phyloP scores from a whole-genome alignment of 2,797 vertebrate genomes.

The Bothrops alternatus region DNA sequence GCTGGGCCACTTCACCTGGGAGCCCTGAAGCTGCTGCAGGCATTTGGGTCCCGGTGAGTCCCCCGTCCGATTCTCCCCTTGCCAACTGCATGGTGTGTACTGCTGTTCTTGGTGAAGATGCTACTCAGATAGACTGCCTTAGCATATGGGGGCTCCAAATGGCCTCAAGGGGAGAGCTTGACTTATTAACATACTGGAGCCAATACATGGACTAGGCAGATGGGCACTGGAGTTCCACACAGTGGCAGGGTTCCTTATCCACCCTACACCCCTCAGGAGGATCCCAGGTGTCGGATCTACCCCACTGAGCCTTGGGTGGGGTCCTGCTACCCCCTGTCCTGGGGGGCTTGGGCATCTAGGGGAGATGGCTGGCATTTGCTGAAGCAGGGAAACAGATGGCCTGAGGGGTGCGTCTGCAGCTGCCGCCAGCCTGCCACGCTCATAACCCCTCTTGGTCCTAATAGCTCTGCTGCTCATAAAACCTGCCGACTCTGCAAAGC shows the following conservation, averaged over 20 bases:
- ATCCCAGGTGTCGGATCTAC: background rate
- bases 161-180: background rate
- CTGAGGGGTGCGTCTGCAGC: background rate
- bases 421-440: background rate
- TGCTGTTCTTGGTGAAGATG: background rate
- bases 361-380: background rate
- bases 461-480: background rate
- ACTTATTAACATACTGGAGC: background rate
- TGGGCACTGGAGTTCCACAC: background rate
- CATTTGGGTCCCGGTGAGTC: background rate
- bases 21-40: background rate
- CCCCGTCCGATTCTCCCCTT: background rate
- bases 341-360: background rate
- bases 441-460: background rate
- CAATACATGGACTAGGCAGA: background rate
- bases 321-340: background rate
- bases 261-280: background rate
- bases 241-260: background rate
- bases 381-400: background rate
- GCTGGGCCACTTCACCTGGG: background rate
- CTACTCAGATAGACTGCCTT: background rate
- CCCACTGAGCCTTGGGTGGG: background rate
- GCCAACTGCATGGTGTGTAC: conserved; percentile 50
- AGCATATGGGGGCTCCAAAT: background rate
- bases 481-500: background rate